Base-by-base conservation (phyloP, 2,113 vertebrate species). In the Steatornis caripensis region DNA sequence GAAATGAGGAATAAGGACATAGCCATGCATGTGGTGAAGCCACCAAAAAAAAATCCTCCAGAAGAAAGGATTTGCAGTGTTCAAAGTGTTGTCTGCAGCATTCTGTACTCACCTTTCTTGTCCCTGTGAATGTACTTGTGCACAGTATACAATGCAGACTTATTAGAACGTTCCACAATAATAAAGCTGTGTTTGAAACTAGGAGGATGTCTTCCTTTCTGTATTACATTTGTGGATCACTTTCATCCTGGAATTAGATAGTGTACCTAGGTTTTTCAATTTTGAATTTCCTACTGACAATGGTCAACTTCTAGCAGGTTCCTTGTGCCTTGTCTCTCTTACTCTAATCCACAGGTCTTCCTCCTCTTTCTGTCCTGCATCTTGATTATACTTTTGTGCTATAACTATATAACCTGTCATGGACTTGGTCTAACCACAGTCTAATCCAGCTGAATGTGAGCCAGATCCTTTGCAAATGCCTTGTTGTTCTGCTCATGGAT, bases 361-460 rank as follows among this genome's bases (percentile, higher is more conserved):
- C 32, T 81, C 9, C 36, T 57, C 36, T 77, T 72, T 77, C 43
- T 62, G 15, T 77, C 37, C 51, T 70, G 4, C 7, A 55, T n/a
- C 60, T 68, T 78, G n/a, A 30, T 62, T 82, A 64, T 51, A 71
- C 32, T 71, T 69, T 66, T 32, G 15, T 29, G 3, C 11, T 49
- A 20, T 43, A 43, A 68, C 48, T 48, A 9, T 36, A 43, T 39
- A 69, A 83, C 15, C 9, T 6, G 58, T 62, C 75, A 23, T 82
- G 37, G 16, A 46, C 36, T 79, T 70, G 37, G 39, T 37, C 10
- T 70, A 58, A 70, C 10, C 8, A 26, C 32, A 37, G 22, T 11
- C 55, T 70, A 86, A 54, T 5, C 2, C n/a, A 75, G 9, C 4
- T 0, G 0, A 57, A 20, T 3, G 21, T 10, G 6, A 74, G 7